Base-by-base conservation (phyloP, 2,113 vertebrate species). In the Saguinus midas region DNA sequence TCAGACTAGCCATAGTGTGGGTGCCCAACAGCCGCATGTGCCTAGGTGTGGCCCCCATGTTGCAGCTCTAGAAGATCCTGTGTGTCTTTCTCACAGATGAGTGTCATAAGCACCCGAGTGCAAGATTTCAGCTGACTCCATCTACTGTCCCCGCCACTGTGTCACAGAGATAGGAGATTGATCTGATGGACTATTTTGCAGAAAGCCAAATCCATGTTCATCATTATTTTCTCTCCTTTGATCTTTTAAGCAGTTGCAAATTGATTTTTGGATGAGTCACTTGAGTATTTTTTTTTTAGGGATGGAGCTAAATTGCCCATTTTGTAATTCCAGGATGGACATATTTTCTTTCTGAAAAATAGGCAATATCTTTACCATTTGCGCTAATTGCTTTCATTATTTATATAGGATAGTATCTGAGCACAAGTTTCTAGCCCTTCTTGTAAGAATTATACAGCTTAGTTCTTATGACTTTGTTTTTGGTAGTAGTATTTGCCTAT, bases 291-390 rank as follows among this genome's bases (percentile, higher is more conserved):
- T 68, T 68, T 90, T 90, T 91, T 86, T 32, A 92, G 64, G 21
- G 61, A 55, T 58, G 20, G 73, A 58, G 20, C 10, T 91, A 94
- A 95, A 93, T 78, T 35, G 55, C 81, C 57, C 70, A 72, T 80
- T 97, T 94, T 87, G 73, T 70, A 61, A 97, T 87, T 94, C 21
- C n/a, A 87, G 70, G 5, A 58, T 89, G 93, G 55, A 61, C 14
- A 52, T 52, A 76, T 18, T 78, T n/a, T 72, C 73, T 91, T 88
- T 84, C 73, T 58, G 58, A 73, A 93, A 93, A 97, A 79, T 45
- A 40, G 16, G 25, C 32, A 81, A 8, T 89, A 40, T 17, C 95
- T 52, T 85, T 87, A 66, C 76, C 75, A 80, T 95, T 82, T 93
- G 25, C 45, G 29, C 18, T 73, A 80, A 45, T 52, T 57, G 12